Evolutionary conservation across 2,797 vertebrate species (phyloP).

Genomic region (Hydrolagus colliei): DNA sequence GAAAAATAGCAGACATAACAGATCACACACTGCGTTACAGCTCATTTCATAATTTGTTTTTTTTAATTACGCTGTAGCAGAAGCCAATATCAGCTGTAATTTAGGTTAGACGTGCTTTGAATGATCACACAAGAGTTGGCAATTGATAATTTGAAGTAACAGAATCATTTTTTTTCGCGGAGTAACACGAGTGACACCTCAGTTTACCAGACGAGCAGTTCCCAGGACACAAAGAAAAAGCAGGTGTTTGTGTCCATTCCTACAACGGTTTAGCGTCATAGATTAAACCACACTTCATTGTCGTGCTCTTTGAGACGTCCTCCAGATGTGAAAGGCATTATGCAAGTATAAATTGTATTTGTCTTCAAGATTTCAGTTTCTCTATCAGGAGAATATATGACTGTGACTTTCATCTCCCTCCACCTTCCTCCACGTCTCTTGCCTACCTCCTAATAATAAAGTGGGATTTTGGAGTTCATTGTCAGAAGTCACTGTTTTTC

Average conservation of each 20-base stretch:
- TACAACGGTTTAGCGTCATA: background rate
- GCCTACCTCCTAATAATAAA: too few relatives aligned
- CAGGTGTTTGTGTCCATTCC: background rate
- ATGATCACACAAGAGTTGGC: slow-evolving; percentile 1
- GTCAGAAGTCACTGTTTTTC: too few relatives aligned
- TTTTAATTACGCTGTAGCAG: slow-evolving; percentile 26
- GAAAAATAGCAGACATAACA: background rate
- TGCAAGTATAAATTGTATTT: too few relatives aligned
- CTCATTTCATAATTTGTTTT: slow-evolving; percentile 26
- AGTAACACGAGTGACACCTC: background rate
- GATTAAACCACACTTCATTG: too few relatives aligned
- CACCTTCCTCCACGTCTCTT: too few relatives aligned
- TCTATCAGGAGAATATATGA: too few relatives aligned
- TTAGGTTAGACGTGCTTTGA: slow-evolving; percentile 22
- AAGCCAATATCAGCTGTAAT: slow-evolving; percentile 24
- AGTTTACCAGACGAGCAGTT: background rate
- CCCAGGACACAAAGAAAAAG: background rate
- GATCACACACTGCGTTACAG: slow-evolving; percentile 6
- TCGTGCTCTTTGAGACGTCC: too few relatives aligned
- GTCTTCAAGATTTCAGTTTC: too few relatives aligned
- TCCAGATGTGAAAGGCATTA: too few relatives aligned
- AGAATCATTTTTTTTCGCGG: too few relatives aligned
- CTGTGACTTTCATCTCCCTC: too few relatives aligned
- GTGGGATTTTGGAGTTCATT: too few relatives aligned
- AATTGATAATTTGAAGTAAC: slow-evolving; percentile 3